Evolutionary conservation across 2,888 invertebrate genomes (phyloP).

Genomic region (Pherbina coryleti): DNA sequence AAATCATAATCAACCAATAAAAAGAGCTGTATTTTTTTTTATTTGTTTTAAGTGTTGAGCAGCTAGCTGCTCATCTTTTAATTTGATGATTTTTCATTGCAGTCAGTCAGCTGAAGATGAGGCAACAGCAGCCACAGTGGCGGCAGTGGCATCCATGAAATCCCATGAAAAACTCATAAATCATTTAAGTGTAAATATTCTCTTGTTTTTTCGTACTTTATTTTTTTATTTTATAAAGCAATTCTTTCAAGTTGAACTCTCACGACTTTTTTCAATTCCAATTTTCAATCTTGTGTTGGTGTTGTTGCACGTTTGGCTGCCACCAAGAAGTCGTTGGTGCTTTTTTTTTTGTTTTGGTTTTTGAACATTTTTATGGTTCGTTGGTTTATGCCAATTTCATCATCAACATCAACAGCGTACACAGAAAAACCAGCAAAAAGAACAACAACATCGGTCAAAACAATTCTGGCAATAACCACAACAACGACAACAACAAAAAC

Average conservation of each 20-base stretch:
- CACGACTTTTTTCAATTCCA: not conserved
- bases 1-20: no score
- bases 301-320: not conserved
- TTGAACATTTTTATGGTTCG: conserved; percentile 12
- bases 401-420: conserved; percentile 8
- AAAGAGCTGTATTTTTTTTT: no score
- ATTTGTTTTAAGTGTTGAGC: no score
- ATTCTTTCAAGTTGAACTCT: conserved; percentile 5
- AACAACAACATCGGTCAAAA: not conserved
- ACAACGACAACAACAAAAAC: no score
- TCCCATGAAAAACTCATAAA: not conserved
- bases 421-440: not conserved
- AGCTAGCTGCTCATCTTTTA: no score
- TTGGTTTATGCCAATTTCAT: conserved; percentile 22
- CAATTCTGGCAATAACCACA: no score
- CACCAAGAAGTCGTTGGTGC: not conserved
- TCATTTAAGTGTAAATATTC: not conserved
- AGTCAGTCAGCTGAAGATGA: no score
- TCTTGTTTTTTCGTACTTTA: not conserved
- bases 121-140: no score
- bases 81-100: no score
- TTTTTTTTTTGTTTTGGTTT: not conserved
- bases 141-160: not conserved
- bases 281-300: not conserved
- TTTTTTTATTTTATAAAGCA: not conserved